Percentiles rank a stretch among this genome's conserved stretches.
Evolutionary conservation across 2,797 vertebrate species (phyloP).

Genomic region (Amniataba percoides): DNA sequence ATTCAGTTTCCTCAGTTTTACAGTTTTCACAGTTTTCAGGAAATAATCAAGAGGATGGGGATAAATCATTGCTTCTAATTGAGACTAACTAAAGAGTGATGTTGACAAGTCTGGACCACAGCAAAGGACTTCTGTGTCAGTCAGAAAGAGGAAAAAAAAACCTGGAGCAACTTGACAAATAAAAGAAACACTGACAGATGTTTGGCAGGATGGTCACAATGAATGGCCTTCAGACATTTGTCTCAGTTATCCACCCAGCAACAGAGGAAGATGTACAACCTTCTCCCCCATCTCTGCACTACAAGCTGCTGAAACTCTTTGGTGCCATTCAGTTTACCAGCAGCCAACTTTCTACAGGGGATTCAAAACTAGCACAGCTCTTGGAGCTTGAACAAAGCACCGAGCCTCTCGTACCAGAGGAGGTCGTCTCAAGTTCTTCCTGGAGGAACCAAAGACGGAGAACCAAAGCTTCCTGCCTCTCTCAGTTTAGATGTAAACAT

Average conservation of each 20-base stretch:
- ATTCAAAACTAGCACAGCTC: not conserved
- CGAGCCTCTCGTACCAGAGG: not conserved
- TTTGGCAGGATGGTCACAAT: not conserved
- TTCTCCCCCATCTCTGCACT: not conserved
- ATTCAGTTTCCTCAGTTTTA: too few relatives aligned
- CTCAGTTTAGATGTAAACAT: not conserved
- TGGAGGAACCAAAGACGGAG: not conserved
- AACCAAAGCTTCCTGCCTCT: not conserved
- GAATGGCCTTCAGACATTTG: not conserved
- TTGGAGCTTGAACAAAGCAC: not conserved
- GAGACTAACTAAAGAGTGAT: not conserved
- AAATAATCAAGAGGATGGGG: too few relatives aligned
- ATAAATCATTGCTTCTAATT: not conserved
- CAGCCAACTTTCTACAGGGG: not conserved
- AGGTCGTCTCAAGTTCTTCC: not conserved
- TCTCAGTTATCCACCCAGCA: not conserved
- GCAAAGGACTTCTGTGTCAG: not conserved
- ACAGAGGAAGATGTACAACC: not conserved
- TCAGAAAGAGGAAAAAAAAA: too few relatives aligned
- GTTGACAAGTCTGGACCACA: conserved; percentile 1
- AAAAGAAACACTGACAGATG: not conserved
- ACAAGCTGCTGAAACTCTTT: not conserved
- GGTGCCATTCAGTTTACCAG: not conserved
- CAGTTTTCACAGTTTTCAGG: not conserved
- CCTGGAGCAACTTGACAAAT: not conserved